Evolutionary conservation across 2,797 vertebrate genomes (phyloP), one percentile per base, ranked within the genome.

Genomic region (Rhinella marina): DNA sequence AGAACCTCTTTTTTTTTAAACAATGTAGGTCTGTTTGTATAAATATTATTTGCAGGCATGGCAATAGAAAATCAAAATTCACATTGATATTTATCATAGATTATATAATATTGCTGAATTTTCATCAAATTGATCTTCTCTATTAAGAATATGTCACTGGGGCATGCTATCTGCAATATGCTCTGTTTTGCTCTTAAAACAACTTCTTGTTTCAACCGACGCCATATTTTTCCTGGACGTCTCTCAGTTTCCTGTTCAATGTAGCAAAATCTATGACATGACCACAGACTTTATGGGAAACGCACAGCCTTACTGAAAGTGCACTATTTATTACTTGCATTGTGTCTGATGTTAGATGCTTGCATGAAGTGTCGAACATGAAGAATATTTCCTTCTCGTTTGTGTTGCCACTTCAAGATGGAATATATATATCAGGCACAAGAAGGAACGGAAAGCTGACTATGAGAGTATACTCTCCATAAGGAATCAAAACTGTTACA

Each of bases 211-310:
- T 89, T 89, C 48, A 86, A n/a, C 29, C 41, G 29, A 82, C 76
- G 80, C 88, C 88, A 86, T 89, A 89, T 89, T 89, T 89, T 89
- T 89, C 88, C 88, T 89, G 88, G 88, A 85, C 59, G 73, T 66
- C 73, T 86, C 78, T 75, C 61, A 72, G 84, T 79, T 89, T 86
- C 88, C 85, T 86, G 81, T 89, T 62, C 85, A 86, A 54, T 61
- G 25, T 54, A 79, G 81, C 52, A 89, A 66, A 79, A 84, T 86
- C 77, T 29, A 86, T 82, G 72, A 72, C 78, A 59, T 84, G 81
- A 89, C 88, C 88, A 89, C 88, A 89, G 75, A 64, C 62, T 21
- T 86, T 62, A 84, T 86, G 85, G 88, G 88, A 86, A 86, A 79
- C 19, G 78, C 61, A 41, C 17, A n/a, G 29, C 64, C 48, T 70